Conservation (phyloP, 2,797 vertebrate species). For the Paramormyrops hopkinsi region DNA sequence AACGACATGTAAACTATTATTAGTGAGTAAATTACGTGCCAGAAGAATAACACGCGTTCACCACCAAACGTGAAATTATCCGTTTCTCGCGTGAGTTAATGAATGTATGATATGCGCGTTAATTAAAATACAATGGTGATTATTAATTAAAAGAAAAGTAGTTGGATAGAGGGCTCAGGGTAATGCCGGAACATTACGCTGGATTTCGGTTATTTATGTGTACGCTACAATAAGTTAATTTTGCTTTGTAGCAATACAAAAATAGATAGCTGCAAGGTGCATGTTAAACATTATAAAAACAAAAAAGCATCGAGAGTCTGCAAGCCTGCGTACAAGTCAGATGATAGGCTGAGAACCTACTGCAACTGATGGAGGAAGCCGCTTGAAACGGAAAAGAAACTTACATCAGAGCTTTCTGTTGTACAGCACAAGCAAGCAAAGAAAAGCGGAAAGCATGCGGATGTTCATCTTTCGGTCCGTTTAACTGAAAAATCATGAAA, state of each 20-base stretch:
- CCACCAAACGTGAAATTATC: neutral
- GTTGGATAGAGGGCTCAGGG: constrained; percentile 18
- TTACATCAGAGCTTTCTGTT: constrained; percentile 30
- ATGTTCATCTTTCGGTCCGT: constrained; percentile 20
- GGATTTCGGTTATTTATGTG: neutral
- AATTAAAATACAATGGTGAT: neutral
- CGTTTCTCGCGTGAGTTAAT: neutral
- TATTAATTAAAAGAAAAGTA: neutral
- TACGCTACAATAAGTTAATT: neutral
- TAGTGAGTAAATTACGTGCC: neutral
- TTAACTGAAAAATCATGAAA: neutral
- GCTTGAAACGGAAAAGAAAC: constrained; percentile 31
- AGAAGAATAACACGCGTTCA: neutral
- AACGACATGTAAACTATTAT: neutral
- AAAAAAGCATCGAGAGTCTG: neutral
- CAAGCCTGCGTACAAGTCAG: neutral
- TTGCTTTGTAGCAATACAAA: neutral
- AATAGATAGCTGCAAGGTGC: neutral
- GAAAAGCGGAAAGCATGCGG: constrained; percentile 41
- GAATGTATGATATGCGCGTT: neutral
- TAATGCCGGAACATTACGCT: constrained; percentile 41
- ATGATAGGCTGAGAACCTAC: neutral
- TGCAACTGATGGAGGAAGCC: constrained; percentile 32
- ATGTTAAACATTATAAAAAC: neutral
- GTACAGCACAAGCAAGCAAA: constrained; percentile 37